Evolutionary conservation across 2,113 vertebrate genomes (phyloP), one percentile per base, ranked within the genome.

Genomic region (Gracilinanus agilis): DNA sequence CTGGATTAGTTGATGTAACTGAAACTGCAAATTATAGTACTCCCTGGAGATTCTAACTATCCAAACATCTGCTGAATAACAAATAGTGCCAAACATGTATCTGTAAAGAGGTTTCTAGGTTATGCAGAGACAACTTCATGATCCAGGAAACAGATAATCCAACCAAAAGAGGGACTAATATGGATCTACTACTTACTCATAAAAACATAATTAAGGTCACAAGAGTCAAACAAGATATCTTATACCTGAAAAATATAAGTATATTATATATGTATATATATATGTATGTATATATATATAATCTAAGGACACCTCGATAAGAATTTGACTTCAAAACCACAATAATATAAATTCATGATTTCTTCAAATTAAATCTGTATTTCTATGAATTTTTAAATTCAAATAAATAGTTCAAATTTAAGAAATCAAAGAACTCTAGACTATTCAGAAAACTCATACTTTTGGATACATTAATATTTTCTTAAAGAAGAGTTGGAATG

Each of bases 21-120:
- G 91, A 97, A 97, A 98, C 96, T 96, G 96, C 95, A 97, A 96
- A 95, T 98, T 97, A 95, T 58, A 95, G 93, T 93, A 94, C 97
- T 98, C 97, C 95, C 98, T 95, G 90, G 98, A 97, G 98, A 98
- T 97, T 98, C 97, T 98, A 98, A 98, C 96, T 98, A 98, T 98
- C 94, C 98, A 98, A 98, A 98, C 98, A 98, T 98, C 98, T 98
- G 98, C 90, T 98, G 98, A 96, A 97, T 98, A 98, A 98, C 98
- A 98, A 98, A 98, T 97, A 92, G 94, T 98, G 98, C 98, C 98
- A 98, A 98, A 98, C 97, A 98, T 97, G 98, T 97, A 98, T 99
- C 98, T 98, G 98, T 95, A 44, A 97, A 98, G 97, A 98, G 98
- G 95, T 98, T 98, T 98, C 97, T 98, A 98, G 98, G 98, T 98